Conservation (phyloP, 2,797 vertebrate genomes). For the Euthynnus affinis region DNA sequence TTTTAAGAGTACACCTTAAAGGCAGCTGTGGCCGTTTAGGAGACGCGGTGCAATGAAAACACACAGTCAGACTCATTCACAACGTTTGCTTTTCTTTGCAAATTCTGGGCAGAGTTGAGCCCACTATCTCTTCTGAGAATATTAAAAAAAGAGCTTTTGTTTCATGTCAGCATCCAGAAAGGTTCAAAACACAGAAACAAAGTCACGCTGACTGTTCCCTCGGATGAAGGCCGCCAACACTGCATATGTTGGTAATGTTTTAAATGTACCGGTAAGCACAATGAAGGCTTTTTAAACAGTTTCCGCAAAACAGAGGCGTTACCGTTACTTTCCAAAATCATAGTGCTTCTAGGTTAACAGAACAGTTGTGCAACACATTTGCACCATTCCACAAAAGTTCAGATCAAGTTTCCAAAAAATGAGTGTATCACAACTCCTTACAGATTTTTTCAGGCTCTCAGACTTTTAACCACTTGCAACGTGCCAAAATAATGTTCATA, state of each 20-base stretch:
- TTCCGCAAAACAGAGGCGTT: neutral
- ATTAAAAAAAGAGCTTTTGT: conserved; percentile 27
- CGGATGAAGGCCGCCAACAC: neutral
- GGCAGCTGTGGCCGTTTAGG: conserved; percentile 33
- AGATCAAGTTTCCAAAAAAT: too few relatives aligned
- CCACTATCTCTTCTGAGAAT: conserved; percentile 9
- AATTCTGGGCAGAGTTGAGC: conserved; percentile 15
- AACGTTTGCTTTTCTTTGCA: conserved; percentile 29
- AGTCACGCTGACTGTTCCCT: neutral
- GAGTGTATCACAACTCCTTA: too few relatives aligned
- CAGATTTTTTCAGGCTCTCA: too few relatives aligned
- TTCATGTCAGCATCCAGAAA: conserved; percentile 9
- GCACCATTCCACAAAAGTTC: too few relatives aligned
- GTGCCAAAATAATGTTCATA: neutral
- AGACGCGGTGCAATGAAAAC: conserved; percentile 23
- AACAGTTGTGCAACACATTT: neutral
- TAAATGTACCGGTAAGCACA: neutral
- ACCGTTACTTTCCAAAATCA: neutral
- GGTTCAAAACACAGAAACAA: conserved; percentile 4
- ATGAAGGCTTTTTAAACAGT: neutral
- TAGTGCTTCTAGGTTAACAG: neutral
- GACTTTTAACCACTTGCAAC: neutral
- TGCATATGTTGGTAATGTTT: neutral
- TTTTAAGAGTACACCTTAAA: conserved; percentile 48
- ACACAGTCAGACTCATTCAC: conserved; percentile 27